phyloP scores from a whole-genome alignment of 2,888 invertebrate genomes.

The Epinotia brunnichana region DNA sequence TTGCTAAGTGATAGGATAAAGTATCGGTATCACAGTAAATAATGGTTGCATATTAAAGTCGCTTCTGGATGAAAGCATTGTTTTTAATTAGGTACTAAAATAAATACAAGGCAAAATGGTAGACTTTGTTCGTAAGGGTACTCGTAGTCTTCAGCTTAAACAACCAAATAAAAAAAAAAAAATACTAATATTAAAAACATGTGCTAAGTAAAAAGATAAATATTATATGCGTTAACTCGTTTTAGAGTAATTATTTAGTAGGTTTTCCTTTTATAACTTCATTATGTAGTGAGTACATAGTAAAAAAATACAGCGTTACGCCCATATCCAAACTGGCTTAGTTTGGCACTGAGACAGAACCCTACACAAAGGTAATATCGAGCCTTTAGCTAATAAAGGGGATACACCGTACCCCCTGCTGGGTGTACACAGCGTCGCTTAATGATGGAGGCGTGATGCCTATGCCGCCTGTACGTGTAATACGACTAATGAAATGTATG shows the following conservation, averaged over 20 bases:
- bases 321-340: constrained; percentile 2
- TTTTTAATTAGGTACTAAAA: too few relatives aligned
- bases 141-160: too few relatives aligned
- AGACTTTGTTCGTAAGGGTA: too few relatives aligned
- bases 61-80: too few relatives aligned
- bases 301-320: background rate
- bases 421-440: constrained; percentile 27
- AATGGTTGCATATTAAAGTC: too few relatives aligned
- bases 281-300: background rate
- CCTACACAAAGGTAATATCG: constrained; percentile 29
- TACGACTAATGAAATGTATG: constrained; percentile 11
- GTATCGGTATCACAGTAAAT: background rate
- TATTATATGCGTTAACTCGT: background rate
- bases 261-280: background rate
- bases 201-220: too few relatives aligned
- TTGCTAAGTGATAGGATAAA: background rate
- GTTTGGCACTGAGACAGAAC: background rate
- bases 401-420: constrained; percentile 2
- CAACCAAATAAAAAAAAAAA: too few relatives aligned
- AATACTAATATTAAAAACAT: too few relatives aligned
- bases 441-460: constrained; percentile 34
- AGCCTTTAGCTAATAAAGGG: constrained; percentile 34
- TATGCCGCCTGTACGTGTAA: constrained; percentile 15
- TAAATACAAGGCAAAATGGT: too few relatives aligned
- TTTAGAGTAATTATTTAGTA: background rate